Evolutionary conservation across 1,140 invertebrate genomes (phyloP).

Genomic region (Harlomillsia oculata): DNA sequence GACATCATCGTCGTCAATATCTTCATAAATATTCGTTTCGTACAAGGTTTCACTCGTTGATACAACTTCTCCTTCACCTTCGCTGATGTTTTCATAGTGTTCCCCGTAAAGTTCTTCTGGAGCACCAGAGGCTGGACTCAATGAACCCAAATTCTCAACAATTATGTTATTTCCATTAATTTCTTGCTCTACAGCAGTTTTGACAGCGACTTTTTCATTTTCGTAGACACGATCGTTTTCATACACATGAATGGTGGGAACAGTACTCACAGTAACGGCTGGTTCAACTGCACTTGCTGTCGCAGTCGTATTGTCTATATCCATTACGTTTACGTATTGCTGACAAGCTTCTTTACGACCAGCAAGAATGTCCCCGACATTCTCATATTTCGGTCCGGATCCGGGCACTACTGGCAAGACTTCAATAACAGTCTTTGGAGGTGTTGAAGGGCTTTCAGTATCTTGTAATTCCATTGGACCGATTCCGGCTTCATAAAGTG

Average conservation of each 20-base stretch:
- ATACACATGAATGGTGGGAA: constrained; percentile 16
- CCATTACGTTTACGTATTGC: background rate
- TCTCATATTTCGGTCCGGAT: no score
- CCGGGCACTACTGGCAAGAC: no score
- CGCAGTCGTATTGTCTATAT: no score
- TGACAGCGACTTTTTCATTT: constrained; percentile 9
- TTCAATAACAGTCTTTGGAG: no score
- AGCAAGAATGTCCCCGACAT: background rate
- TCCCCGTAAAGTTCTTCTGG: constrained; percentile 10
- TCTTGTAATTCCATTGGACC: background rate
- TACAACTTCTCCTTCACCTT: background rate
- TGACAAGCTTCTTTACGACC: background rate
- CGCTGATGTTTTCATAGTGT: constrained; percentile 29
- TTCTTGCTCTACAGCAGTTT: background rate
- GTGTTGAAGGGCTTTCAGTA: no score
- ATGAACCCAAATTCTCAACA: background rate
- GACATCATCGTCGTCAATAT: constrained; percentile 25
- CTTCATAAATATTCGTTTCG: constrained; percentile 29
- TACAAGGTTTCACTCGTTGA: background rate
- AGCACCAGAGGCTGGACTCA: background rate
- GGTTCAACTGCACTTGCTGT: background rate
- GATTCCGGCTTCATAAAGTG: constrained; percentile 29
- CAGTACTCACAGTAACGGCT: background rate
- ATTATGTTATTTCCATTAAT: background rate
- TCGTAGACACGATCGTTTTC: constrained; percentile 25